A percentile compares a stretch with the other conserved stretches of the same genome.
Evolutionary conservation across 2,797 vertebrate genomes (phyloP).

Genomic region (Ambastaia sidthimunki): DNA sequence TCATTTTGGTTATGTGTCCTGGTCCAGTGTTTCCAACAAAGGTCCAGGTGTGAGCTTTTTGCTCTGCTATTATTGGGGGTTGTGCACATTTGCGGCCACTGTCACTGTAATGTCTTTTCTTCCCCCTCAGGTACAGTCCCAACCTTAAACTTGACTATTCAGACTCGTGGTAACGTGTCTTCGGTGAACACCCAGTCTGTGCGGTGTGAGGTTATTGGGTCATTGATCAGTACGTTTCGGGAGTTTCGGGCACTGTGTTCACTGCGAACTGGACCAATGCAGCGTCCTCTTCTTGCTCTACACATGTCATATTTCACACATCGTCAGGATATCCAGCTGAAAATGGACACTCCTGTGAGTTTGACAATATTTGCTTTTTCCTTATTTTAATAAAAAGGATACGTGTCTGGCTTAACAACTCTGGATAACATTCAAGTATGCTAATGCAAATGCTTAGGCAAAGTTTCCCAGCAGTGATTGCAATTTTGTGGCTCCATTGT

Average conservation of each 20-base stretch:
- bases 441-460: too few relatives aligned
- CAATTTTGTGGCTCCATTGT: too few relatives aligned
- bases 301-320: constrained; percentile 47
- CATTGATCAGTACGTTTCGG: constrained; percentile 79
- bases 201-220: constrained; percentile 78
- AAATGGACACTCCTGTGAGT: constrained; percentile 59
- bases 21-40: constrained; percentile 66
- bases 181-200: constrained; percentile 69
- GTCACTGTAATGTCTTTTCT: neutral
- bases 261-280: constrained; percentile 73
- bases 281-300: constrained; percentile 73
- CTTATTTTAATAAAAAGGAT: neutral
- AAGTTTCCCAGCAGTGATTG: too few relatives aligned
- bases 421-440: too few relatives aligned
- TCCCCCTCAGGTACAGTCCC: constrained; percentile 65
- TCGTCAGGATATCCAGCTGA: neutral
- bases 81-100: neutral
- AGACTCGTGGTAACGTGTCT: constrained; percentile 78
- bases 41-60: constrained; percentile 36
- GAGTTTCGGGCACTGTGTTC: constrained; percentile 76
- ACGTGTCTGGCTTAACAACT: too few relatives aligned
- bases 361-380: neutral
- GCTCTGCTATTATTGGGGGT: neutral
- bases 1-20: constrained; percentile 76
- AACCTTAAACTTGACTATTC: constrained; percentile 74